These are phyloP conservation scores for Bujurquina vittata DNA, from an alignment of 2,113 vertebrate species.

Conservation along the genomic window DNA sequence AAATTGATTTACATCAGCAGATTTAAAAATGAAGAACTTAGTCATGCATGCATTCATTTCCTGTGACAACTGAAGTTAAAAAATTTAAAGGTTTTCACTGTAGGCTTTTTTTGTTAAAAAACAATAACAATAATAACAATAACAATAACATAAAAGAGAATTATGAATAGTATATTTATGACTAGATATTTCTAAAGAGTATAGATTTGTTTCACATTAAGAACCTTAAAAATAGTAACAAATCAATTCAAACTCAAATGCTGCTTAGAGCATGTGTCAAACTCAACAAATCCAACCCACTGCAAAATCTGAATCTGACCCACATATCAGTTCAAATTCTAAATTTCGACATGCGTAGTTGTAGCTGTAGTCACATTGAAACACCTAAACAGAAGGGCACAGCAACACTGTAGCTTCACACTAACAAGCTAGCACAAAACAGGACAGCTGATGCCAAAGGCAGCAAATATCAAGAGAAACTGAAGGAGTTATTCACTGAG, in stretches of 20 bases:
- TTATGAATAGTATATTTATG: neutral
- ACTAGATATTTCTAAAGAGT: neutral
- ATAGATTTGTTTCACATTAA: neutral
- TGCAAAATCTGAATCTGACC: neutral
- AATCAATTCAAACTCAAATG: neutral
- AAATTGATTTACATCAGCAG: neutral
- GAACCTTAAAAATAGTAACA: neutral
- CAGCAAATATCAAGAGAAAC: neutral
- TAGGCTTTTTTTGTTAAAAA: neutral
- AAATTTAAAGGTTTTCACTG: neutral
- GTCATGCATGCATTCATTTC: neutral
- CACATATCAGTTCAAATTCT: neutral
- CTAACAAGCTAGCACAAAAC: neutral
- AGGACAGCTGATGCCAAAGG: neutral
- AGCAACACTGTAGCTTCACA: neutral
- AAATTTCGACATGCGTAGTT: neutral
- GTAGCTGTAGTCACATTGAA: neutral
- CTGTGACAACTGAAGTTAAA: neutral
- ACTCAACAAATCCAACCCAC: neutral
- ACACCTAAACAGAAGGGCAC: neutral
- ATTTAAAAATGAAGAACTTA: neutral
- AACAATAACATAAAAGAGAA: neutral
- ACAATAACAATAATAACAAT: neutral
- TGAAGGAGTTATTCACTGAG: neutral
- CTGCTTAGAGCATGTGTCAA: neutral